phyloP scores from a whole-genome alignment of 2,888 invertebrate species.

The Chymomyza fuscimana region DNA sequence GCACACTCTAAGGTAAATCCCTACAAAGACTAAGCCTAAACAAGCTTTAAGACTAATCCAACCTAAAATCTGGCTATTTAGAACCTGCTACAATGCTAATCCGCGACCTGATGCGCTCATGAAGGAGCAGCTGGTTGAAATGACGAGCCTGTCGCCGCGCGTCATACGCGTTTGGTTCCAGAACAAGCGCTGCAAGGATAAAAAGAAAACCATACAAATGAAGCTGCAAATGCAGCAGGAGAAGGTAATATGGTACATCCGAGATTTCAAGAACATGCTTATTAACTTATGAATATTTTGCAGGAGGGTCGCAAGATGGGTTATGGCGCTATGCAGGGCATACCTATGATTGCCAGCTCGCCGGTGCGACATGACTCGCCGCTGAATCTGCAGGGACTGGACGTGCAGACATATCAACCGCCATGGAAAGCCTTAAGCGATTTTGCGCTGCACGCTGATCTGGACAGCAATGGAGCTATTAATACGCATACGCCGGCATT shows the following conservation, averaged over 20 bases:
- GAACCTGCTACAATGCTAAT: slow-evolving; percentile 98
- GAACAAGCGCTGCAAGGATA: slow-evolving; percentile 98
- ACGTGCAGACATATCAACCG: slow-evolving; percentile 94
- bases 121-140: slow-evolving; percentile 99
- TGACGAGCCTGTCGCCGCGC: slow-evolving; percentile 97
- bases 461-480: slow-evolving; percentile 87
- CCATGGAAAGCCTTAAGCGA: slow-evolving; percentile 98
- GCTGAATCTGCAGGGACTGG: slow-evolving; percentile 91
- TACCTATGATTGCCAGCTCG: slow-evolving; percentile 98
- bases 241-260: slow-evolving; percentile 85
- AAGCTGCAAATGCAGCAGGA: slow-evolving; percentile 99
- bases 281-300: slow-evolving; percentile 25
- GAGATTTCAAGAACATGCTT: background rate
- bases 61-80: slow-evolving; percentile 52
- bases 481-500: slow-evolving; percentile 94
- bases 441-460: slow-evolving; percentile 96
- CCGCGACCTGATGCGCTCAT: slow-evolving; percentile 98
- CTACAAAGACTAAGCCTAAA: background rate
- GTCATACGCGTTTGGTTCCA: slow-evolving; percentile 99
- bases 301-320: slow-evolving; percentile 97
- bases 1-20: slow-evolving; percentile 90
- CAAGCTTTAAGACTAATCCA: background rate
- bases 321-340: slow-evolving; percentile 96
- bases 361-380: slow-evolving; percentile 94
- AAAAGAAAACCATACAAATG: slow-evolving; percentile 97